A percentile compares a stretch with the other conserved stretches of the same genome.
These are phyloP conservation scores for Bombus superbus DNA, from an alignment of 1,140 invertebrate species.

Conservation along the genomic window DNA sequence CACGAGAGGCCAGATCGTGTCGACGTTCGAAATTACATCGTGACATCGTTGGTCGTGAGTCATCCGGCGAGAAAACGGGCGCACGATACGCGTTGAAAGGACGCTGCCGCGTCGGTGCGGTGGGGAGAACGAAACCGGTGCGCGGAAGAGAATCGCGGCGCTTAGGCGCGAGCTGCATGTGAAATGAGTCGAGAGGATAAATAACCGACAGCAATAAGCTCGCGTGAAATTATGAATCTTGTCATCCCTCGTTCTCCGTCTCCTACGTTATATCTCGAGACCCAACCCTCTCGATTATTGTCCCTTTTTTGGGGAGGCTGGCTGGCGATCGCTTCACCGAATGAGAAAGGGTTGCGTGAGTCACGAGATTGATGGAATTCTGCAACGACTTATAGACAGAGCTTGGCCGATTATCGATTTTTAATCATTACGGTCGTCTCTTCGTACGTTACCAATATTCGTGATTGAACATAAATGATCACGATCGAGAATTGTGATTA, in stretches of 20 bases:
- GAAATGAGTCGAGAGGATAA: constrained; percentile 72
- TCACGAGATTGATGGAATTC: constrained; percentile 12
- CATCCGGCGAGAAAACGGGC: constrained; percentile 33
- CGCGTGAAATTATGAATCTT: constrained; percentile 77
- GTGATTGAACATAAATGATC: too few species aligned
- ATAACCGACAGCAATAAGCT: constrained; percentile 76
- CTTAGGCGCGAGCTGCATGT: constrained; percentile 70
- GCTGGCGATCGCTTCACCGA: not conserved
- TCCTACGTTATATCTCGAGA: constrained; percentile 53
- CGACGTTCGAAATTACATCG: constrained; percentile 33
- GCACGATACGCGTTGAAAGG: not conserved
- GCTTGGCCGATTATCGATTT: not conserved
- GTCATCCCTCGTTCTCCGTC: constrained; percentile 57
- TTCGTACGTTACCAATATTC: rapidly evolving
- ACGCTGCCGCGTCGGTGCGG: not conserved
- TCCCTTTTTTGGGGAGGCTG: constrained; percentile 45
- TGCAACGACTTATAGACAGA: too few species aligned
- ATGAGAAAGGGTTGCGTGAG: not conserved
- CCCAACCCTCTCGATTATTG: constrained; percentile 67
- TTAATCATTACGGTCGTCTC: not conserved
- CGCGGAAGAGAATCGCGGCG: constrained; percentile 51
- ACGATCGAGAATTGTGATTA: too few species aligned
- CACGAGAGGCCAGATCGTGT: not conserved
- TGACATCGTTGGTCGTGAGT: constrained; percentile 48
- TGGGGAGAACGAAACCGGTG: constrained; percentile 47